Evolutionary conservation across 1,140 invertebrate genomes (phyloP), one percentile per base, ranked within the genome.

Genomic region (Brachystomella parvula): DNA sequence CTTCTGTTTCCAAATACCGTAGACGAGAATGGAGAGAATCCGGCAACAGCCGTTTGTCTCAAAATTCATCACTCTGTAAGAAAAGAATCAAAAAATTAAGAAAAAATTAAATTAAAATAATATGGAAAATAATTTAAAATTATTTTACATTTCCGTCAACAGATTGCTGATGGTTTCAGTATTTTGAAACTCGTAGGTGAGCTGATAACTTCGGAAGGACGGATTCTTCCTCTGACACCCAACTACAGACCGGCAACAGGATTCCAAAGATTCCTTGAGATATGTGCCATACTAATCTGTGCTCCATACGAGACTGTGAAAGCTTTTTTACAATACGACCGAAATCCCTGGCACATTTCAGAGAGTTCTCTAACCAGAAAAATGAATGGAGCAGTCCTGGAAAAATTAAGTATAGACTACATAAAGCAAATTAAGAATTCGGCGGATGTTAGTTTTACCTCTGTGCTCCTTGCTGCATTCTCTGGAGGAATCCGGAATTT

Each of bases 341-440:
- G 2, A n/a, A 70, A 70, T 47, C 39, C 49, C 3, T 70, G 65
- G 59, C 63, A 64, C 28, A 35, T 67, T 3, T 2, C 59, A 29
- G 63, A 39, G 6, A 56, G 2, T 2, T 53, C 61, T 44, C 12
- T 70, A n/a, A 47, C 65, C 0, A 29, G 61, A 24, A 57, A 61
- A n/a, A 32, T 58, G 1, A 49, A 28, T 17, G n/a, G 33, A 0
- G 59, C 63, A 0, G 1, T 64, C 0, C 33, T 44, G 0, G 33
- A 58, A 21, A 31, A 28, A 28, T 28, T 72, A 6, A 58, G 65
- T 26, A n/a, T 70, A 12, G 6, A 44, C 26, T 19, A 30, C 19
- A 28, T 72, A 3, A 72, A 72, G 30, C 66, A 67, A 26, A 68
- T 70, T 9, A 67, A 64, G 44, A 35, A 53, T 2, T 24, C 31